Conservation (phyloP, 2,797 vertebrate genomes). For the Helicolenus hilgendorfi region DNA sequence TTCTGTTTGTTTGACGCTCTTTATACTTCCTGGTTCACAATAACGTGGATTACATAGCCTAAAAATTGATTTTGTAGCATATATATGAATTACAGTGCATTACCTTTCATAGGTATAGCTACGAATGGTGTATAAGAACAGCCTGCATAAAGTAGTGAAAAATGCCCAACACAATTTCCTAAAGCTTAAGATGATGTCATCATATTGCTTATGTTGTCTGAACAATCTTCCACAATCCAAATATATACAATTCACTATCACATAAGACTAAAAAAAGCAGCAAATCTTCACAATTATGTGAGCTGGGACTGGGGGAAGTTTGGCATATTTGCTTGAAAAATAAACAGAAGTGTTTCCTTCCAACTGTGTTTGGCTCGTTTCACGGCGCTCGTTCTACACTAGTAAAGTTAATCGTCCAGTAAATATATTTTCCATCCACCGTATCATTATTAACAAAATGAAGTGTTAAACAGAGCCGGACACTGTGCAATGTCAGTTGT, state of each 20-base stretch:
- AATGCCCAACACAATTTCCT: not conserved
- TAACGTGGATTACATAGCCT: too few relatives aligned
- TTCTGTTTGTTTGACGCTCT: too few relatives aligned
- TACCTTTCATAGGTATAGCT: too few relatives aligned
- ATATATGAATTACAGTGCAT: too few relatives aligned
- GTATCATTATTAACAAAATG: slow-evolving; percentile 11
- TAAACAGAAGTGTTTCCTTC: not conserved
- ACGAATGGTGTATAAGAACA: too few relatives aligned
- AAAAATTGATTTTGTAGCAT: too few relatives aligned
- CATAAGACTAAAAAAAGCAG: not conserved
- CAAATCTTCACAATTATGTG: not conserved
- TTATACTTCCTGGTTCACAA: too few relatives aligned
- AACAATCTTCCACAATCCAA: not conserved
- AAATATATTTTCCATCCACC: slow-evolving; percentile 16
- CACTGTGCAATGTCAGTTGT: not conserved
- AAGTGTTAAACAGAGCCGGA: slow-evolving; percentile 12
- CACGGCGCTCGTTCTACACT: not conserved
- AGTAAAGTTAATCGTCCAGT: slow-evolving; percentile 38
- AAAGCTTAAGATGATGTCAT: not conserved
- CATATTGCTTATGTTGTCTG: not conserved
- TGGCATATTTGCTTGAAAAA: not conserved
- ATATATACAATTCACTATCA: not conserved
- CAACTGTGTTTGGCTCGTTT: not conserved
- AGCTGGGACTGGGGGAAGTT: not conserved
- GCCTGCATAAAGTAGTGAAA: not conserved